Evolutionary conservation across 2,113 vertebrate genomes (phyloP), one percentile per base, ranked within the genome.

Genomic region (Labeo catla): DNA sequence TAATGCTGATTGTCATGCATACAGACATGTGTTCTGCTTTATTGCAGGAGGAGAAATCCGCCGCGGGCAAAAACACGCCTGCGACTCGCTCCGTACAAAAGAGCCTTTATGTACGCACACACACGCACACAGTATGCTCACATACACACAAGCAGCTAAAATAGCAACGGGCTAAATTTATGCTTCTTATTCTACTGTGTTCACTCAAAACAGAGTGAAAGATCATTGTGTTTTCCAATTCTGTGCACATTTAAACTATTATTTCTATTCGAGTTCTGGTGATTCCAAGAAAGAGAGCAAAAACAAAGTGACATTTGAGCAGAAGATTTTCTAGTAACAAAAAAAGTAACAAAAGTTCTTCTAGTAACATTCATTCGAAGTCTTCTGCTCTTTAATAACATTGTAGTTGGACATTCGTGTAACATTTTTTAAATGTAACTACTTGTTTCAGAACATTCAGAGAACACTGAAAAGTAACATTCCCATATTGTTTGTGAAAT

Each of bases 1-100:
- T 57, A 76, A 34, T 57, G 16, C n/a, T 76, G 4, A 16, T 65
- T 70, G 68, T 86, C 54, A 81, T 85, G 39, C 84, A 86, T 43
- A 61, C 68, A 50, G 77, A 80, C 16, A 85, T 77, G 57, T 68
- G 84, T 54, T 74, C 70, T 61, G 52, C 50, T 59, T 63, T 84
- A n/a, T 63, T 63, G 73, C 65, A 59, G 50, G 13, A 77, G 81
- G 45, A 82, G 23, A 82, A 50, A 23, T 36, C 45, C 3, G 36
- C 76, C 77, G 5, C n/a, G 5, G 36, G 76, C 76, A 50, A 19
- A 45, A 66, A 63, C 50, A 52, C 49, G 76, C 47, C 34, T 85
- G 84, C 13, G 9, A 70, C 45, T n/a, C 63, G 9, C 12, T 50
- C 23, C 3, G 13, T 8, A 83, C 61, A 83, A 83, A 70, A 52